Base-by-base conservation (phyloP, 2,888 invertebrate species). In the Eucriotettix oculatus region DNA sequence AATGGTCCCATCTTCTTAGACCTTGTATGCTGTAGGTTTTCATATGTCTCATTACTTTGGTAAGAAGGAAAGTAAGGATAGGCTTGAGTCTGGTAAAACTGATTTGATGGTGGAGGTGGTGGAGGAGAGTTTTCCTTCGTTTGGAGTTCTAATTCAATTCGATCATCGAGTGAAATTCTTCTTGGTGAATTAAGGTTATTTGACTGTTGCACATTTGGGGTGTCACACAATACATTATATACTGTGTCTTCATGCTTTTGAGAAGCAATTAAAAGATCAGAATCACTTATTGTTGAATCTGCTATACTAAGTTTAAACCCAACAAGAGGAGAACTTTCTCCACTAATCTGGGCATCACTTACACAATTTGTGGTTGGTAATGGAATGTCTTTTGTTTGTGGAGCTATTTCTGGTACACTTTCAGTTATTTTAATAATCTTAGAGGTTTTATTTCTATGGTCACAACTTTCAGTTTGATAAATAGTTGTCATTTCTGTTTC, bases 71-170 rank as follows among this genome's bases (percentile, higher is more conserved):
- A 29, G 29, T 29, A 29, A 29, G 29, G 29, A 29, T 29, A 29
- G 29, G 29, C 29, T 29, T 29, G 29, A 29, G 29, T 29, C 29
- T 29, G 29, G 29, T 29, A 29, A 68, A 62, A 57, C 58, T 61
- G 29, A 42, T 60, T n/a, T 62, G 59, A 64, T 54, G 43, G 58
- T 42, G 60, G 57, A 42, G 54, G 44, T 16, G 67, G 64, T n/a
- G 68, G 61, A 52, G 59, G 61, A 41, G 69, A 67, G 57, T 69
- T 69, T 60, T 76, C 76, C 59, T 76, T 75, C 52, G 79, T 74
- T 10, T 82, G 82, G 65, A 82, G 70, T 63, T 81, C 82, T 60
- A 79, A 72, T 68, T 78, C 80, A 61, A 83, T 74, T 68, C 82
- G 72, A 65, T 81, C 81, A 63, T 83, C 82, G 10, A 83, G 71